phyloP scores from a whole-genome alignment of 2,888 invertebrate species.

The Quadriops clusia region DNA sequence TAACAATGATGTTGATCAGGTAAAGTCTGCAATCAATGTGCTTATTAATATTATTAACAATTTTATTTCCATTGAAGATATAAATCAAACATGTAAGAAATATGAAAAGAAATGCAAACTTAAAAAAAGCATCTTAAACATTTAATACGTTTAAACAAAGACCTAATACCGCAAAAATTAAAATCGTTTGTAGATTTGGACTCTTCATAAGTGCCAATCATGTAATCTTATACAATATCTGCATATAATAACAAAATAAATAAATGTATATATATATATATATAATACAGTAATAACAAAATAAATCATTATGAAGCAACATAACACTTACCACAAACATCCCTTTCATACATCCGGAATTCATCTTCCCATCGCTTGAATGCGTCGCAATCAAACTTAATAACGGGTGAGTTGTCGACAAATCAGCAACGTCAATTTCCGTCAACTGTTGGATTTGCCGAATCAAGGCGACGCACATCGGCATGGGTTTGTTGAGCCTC shows the following conservation, averaged over 20 bases:
- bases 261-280: too few relatives aligned
- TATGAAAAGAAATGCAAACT: background rate
- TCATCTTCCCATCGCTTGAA: slow-evolving; percentile 60
- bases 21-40: slow-evolving; percentile 51
- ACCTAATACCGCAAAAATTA: background rate
- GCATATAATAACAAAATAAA: too few relatives aligned
- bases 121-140: slow-evolving; percentile 3
- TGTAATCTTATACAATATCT: too few relatives aligned
- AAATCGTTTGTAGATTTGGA: too few relatives aligned
- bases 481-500: slow-evolving; percentile 68
- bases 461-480: slow-evolving; percentile 68
- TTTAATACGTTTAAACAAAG: background rate
- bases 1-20: slow-evolving; percentile 93
- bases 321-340: slow-evolving; percentile 69
- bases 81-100: background rate
- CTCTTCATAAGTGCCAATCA: too few relatives aligned
- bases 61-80: too few relatives aligned
- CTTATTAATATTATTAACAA: too few relatives aligned
- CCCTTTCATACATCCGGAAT: slow-evolving; percentile 62
- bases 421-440: slow-evolving; percentile 45
- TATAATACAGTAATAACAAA: background rate
- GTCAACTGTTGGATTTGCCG: slow-evolving; percentile 50
- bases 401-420: slow-evolving; percentile 49
- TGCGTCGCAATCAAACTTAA: slow-evolving; percentile 69
- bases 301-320: background rate